Evolutionary conservation across 2,888 invertebrate species (phyloP), one percentile per base, ranked within the genome.

Genomic region (Nowickia ferox): DNA sequence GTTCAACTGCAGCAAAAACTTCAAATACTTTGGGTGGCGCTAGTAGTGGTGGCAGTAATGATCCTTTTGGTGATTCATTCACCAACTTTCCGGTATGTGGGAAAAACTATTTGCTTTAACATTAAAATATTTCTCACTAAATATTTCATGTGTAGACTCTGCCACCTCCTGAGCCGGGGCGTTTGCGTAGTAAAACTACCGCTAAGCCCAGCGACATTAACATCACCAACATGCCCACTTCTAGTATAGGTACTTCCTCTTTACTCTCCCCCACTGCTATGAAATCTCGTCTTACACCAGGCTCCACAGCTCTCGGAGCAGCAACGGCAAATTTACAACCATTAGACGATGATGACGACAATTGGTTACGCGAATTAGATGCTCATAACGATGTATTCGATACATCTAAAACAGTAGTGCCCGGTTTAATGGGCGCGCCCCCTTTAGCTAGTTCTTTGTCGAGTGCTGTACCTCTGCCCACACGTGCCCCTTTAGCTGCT

Each of bases 31-130:
- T 79, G 13, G 46, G 13, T 4, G 66, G 38, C 10, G 48, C 19
- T n/a, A 79, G 79, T 59, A 90, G 90, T 80, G 94, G 94, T 74
- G 93, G 93, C 88, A 94, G 93, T 87, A 93, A 93, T 84, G 96
- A 96, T 93, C 96, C 96, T 0, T 96, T 96, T 90, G 96, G 96
- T 8, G 96, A 96, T 92, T 96, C 96, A 48, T 96, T 96, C 90
- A 95, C 95, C 65, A 94, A 93, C 86, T 93, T 94, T 90, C 93
- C 94, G 72, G 91, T 90, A 87, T 84, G 75, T 55, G 44, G 0
- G 15, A 48, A 10, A 19, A 19, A 9, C 13, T 57, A 44, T 38
- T 75, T 9, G 38, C 51, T 17, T 44, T 48, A 22, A 40, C 1
- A 19, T n/a, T 68, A 19, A 48, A 59, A 38, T n/a, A n/a, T 40